Evolutionary conservation across 2,113 vertebrate species (phyloP).

Genomic region (rat (Rattus norvegicus)): DNA sequence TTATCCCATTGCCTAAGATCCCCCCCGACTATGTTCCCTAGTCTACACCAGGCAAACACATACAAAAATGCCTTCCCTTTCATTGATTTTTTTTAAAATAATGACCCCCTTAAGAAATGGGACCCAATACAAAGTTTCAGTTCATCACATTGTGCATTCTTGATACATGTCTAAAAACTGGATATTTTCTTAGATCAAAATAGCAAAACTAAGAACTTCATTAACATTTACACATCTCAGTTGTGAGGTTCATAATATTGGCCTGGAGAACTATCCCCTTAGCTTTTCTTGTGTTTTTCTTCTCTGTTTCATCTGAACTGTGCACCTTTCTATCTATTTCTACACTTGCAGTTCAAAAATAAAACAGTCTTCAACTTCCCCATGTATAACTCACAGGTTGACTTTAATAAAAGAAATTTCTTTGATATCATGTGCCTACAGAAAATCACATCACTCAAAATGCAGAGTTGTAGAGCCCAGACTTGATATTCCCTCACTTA

Average conservation of each 20-base stretch:
- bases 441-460: background rate
- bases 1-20: slow-evolving; percentile 71
- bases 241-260: background rate
- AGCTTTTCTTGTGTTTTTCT: background rate
- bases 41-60: slow-evolving; percentile 59
- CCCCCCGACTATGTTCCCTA: slow-evolving; percentile 59
- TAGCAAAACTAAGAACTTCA: slow-evolving; percentile 46
- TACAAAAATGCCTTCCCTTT: slow-evolving; percentile 46
- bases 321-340: background rate
- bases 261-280: background rate
- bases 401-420: background rate
- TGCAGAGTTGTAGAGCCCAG: background rate
- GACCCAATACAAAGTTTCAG: slow-evolving; percentile 20
- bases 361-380: background rate
- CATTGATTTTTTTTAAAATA: background rate
- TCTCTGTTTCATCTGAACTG: background rate
- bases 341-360: background rate
- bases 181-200: slow-evolving; percentile 11
- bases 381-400: background rate
- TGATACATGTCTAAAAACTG: background rate
- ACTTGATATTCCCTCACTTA: background rate
- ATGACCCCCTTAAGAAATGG: slow-evolving; percentile 38
- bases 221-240: slow-evolving; percentile 15
- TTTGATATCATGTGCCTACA: background rate
- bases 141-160: background rate